Base-by-base conservation (phyloP, 2,113 vertebrate species). In the Macrotis lagotis region DNA sequence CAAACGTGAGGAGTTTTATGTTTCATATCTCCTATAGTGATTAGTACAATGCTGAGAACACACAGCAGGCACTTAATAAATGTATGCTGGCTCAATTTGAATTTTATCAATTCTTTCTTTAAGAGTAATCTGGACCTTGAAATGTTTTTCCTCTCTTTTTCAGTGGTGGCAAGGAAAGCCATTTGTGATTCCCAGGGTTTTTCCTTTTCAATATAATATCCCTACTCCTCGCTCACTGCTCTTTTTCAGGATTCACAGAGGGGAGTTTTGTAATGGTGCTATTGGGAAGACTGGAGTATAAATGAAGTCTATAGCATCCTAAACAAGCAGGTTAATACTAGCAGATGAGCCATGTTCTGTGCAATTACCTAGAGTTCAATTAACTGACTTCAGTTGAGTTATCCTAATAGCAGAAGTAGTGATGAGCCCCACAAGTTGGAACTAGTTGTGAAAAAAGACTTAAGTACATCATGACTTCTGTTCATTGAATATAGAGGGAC, bases 201-300 rank as follows among this genome's bases (percentile, higher is more conserved):
- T 83, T 83, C n/a, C 66, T 44, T 44, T 83, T 74, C 59, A 74
- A 74, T 16, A 74, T 4, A 74, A 37, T n/a, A 74, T n/a, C 7
- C n/a, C 51, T 14, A 25, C 1, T 2, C n/a, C 19, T 2, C 12
- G 12, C n/a, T 2, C n/a, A 16, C 1, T 83, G 66, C 1, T 44
- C 66, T 44, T 83, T 44, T 66, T 66, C 28, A 37, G 1, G 16
- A 83, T 83, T 83, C n/a, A 83, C n/a, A 83, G 19, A 3, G 16
- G 6, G n/a, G 24, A 83, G 44, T 44, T 44, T 44, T 83, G 66
- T 44, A 19, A 19, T 24, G 66, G 19, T 83, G 19, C n/a, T 83
- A 24, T 44, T 44, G 19, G 66, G 66, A 83, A 83, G 66, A 44
- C n/a, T n/a, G n/a, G 16, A 83, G 66, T 11, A 44, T 44, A 44